Percentiles rank a stretch among this genome's conserved stretches.
phyloP scores from a whole-genome alignment of 2,888 invertebrate genomes.

The Dryomyza anilis region DNA sequence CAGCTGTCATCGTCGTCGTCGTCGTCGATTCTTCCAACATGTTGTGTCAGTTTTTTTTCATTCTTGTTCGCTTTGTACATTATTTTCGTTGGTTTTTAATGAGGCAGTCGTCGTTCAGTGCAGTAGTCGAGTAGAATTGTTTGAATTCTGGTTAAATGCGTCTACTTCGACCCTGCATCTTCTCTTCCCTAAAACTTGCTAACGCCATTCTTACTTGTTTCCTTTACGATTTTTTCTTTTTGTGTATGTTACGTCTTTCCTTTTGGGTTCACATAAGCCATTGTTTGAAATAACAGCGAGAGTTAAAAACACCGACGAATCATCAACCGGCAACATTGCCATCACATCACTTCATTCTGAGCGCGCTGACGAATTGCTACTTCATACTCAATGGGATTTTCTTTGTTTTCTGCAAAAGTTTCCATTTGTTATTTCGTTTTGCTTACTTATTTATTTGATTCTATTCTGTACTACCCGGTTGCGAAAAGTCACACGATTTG shows the following conservation, averaged over 20 bases:
- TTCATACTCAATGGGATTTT: neutral
- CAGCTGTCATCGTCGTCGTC: conserved; percentile 4
- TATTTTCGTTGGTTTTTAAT: neutral
- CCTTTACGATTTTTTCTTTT: neutral
- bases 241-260: neutral
- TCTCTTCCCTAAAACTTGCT: neutral
- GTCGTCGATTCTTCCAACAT: no score
- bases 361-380: neutral
- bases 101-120: neutral
- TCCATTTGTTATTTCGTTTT: neutral
- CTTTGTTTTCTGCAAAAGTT: neutral
- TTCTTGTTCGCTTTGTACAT: no score
- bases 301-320: no score
- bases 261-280: neutral
- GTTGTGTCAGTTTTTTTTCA: no score
- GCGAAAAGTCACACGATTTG: no score
- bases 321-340: no score
- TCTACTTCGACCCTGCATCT: neutral
- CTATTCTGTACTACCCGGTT: no score
- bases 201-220: neutral
- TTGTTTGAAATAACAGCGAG: no score
- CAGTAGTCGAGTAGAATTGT: neutral
- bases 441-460: no score
- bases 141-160: no score
- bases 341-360: neutral